Conservation (phyloP, 2,113 vertebrate genomes). For the Halichoerus grypus region DNA sequence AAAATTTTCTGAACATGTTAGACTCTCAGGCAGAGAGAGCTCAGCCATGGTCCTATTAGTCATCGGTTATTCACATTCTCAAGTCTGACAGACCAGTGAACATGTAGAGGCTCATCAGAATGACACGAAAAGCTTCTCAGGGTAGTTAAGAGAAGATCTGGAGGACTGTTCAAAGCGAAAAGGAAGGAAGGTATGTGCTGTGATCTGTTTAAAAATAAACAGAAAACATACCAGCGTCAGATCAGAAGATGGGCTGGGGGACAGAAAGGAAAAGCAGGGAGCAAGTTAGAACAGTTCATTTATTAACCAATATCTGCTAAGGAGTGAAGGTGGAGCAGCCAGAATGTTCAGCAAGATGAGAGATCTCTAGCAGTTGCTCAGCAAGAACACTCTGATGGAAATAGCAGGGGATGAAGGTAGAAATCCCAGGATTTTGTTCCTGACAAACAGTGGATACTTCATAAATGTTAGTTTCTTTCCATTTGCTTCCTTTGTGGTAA, state of each 20-base stretch:
- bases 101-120: background rate
- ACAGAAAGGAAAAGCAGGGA: background rate
- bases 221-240: background rate
- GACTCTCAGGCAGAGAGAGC: background rate
- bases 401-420: background rate
- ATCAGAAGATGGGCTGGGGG: background rate
- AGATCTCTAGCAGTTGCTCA: background rate
- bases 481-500: conserved; percentile 21
- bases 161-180: conserved; percentile 3
- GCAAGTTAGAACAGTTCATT: background rate
- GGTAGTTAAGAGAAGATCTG: background rate
- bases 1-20: background rate
- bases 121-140: background rate
- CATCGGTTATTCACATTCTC: background rate
- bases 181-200: background rate
- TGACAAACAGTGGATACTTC: background rate
- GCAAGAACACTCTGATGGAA: background rate
- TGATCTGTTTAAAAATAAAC: conserved; percentile 45
- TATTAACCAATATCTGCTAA: background rate
- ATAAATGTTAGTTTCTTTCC: conserved; percentile 7
- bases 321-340: background rate
- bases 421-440: conserved; percentile 44
- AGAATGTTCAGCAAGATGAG: background rate
- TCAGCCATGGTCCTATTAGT: background rate
- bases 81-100: background rate